Evolutionary conservation across 1,140 invertebrate species (phyloP), one percentile per base, ranked within the genome.

Genomic region (Drosophila persimilis): DNA sequence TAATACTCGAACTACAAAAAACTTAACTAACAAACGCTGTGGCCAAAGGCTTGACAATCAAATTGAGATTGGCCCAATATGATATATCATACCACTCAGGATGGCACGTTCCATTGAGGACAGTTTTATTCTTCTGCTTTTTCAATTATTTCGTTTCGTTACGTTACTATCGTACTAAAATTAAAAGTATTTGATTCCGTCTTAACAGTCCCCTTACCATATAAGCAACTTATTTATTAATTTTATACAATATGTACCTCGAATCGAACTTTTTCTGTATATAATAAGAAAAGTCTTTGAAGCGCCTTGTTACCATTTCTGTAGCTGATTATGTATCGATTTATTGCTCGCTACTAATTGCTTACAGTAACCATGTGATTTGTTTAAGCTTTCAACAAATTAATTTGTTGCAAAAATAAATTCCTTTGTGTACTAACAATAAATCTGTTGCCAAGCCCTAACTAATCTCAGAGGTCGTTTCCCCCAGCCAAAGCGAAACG

Each of bases 311-410:
- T 58, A 55, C 50, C 71, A 75, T 47, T 66, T 80, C 17, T 22
- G 55, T 51, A 66, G 41, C 65, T 61, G 47, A 9, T 52, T 24
- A 57, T 35, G 61, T 73, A 73, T 43, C 62, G 44, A 61, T 52
- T 67, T 55, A 52, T 45, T 66, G 80, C 73, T 85, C 67, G 81
- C 77, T 85, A 86, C 52, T 72, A 63, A 73, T 73, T 57, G 44
- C 46, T 75, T 67, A 74, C 45, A 45, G 50, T 67, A 60, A 74
- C 20, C 39, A 50, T 86, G 81, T 85, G 77, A 85, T 85, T 86
- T 86, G 58, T 71, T 77, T 81, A 71, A 74, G 63, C 51, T 77
- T 73, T 73, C 64, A 56, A 64, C 50, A 56, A 60, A 52, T 2
- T 3, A 53, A 22, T 62, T 43, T 70, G 53, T 71, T 77, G 61